These are phyloP conservation scores for Odontesthes bonariensis DNA, from an alignment of 2,113 vertebrate species.

Conservation along the genomic window DNA sequence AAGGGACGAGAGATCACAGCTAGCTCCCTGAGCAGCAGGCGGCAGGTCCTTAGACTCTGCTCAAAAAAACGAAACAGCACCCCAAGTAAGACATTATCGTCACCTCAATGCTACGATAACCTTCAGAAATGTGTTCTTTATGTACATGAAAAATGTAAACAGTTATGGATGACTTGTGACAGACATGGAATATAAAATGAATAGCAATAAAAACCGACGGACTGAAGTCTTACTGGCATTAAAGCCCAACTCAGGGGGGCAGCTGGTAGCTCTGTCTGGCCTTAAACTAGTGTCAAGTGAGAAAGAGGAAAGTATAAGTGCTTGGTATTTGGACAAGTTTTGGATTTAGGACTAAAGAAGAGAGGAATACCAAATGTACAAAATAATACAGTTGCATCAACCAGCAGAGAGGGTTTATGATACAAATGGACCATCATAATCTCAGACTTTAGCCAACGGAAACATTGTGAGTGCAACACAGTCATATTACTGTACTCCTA, in stretches of 20 bases:
- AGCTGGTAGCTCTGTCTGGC: slow-evolving; percentile 75
- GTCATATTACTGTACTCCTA: slow-evolving; percentile 27
- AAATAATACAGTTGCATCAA: slow-evolving; percentile 77
- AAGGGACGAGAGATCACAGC: slow-evolving; percentile 79
- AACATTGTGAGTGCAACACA: slow-evolving; percentile 57
- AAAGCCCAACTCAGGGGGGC: slow-evolving; percentile 73
- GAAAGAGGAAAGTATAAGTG: slow-evolving; percentile 71
- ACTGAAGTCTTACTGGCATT: slow-evolving; percentile 66
- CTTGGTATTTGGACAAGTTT: slow-evolving; percentile 68
- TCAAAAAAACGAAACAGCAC: slow-evolving; percentile 52
- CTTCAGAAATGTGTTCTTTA: slow-evolving; percentile 43
- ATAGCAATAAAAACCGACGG: slow-evolving; percentile 33
- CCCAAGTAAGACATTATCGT: slow-evolving; percentile 65
- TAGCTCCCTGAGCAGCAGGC: slow-evolving; percentile 80
- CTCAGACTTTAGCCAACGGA: slow-evolving; percentile 47
- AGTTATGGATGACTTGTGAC: slow-evolving; percentile 50
- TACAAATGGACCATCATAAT: slow-evolving; percentile 54
- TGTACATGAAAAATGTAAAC: slow-evolving; percentile 57
- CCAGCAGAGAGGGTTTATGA: slow-evolving; percentile 69
- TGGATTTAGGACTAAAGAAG: slow-evolving; percentile 57
- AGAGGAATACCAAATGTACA: slow-evolving; percentile 78
- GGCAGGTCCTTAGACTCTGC: slow-evolving; percentile 63
- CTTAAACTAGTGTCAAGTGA: slow-evolving; percentile 69
- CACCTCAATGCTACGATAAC: slow-evolving; percentile 36
- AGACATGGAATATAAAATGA: slow-evolving; percentile 31